Conservation (phyloP, 2,888 invertebrate species). For the Lepidocyrtoides sp. region DNA sequence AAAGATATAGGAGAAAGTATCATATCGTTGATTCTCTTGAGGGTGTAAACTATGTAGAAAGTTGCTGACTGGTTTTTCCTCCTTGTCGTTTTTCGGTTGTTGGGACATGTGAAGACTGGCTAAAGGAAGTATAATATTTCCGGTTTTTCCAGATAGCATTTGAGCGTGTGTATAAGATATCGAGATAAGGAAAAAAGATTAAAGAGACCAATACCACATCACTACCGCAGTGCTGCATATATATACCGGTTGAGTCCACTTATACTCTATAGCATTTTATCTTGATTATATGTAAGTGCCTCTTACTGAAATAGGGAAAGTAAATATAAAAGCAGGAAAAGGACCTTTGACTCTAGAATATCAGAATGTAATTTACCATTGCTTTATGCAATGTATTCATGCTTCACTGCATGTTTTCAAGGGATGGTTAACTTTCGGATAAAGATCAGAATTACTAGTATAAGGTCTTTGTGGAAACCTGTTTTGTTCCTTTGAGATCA, state of each 20-base stretch:
- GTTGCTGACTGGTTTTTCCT: conserved; percentile 40
- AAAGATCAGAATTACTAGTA: no score
- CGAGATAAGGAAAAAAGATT: conserved; percentile 26
- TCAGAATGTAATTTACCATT: conserved; percentile 46
- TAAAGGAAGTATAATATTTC: conserved; percentile 5
- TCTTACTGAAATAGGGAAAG: conserved; percentile 12
- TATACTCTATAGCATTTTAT: background rate
- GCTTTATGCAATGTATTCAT: conserved; percentile 7
- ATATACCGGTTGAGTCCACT: conserved; percentile 19
- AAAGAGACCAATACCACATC: background rate
- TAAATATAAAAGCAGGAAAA: conserved; percentile 42
- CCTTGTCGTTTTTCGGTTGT: background rate
- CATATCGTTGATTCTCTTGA: background rate
- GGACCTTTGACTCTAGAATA: conserved; percentile 9
- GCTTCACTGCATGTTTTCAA: background rate
- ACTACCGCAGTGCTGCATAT: background rate
- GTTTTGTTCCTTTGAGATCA: conserved; percentile 42
- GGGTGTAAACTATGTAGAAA: background rate
- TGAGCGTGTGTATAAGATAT: conserved; percentile 29
- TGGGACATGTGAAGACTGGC: background rate
- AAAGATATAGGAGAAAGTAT: conserved; percentile 34
- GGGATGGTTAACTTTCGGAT: conserved; percentile 61
- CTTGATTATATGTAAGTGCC: background rate
- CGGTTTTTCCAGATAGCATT: conserved; percentile 54
- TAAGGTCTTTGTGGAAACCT: no score